Evolutionary conservation across 2,888 invertebrate species (phyloP), one percentile per base, ranked within the genome.

Genomic region (Tortricodes alternella): DNA sequence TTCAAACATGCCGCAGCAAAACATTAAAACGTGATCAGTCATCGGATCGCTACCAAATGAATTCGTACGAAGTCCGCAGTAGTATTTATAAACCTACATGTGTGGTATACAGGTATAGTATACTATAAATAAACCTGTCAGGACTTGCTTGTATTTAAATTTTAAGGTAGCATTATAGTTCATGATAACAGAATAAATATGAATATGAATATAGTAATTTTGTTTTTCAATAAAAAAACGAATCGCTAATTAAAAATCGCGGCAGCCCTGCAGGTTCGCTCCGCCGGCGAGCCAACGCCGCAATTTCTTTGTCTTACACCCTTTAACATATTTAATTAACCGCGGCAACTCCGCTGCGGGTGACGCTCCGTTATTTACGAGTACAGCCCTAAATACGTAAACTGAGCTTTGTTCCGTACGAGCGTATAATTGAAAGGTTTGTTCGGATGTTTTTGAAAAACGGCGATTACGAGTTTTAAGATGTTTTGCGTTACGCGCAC

Each of bases 261-360:
- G 27, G 13, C 48, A 55, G 6, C 55, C 41, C 41, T 27, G 39
- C n/a, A n/a, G n/a, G n/a, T n/a, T n/a, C n/a, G n/a, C n/a, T n/a
- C n/a, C 15, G 24, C 34, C 27, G 23, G 21, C 44, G 19, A 57
- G 69, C 71, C 71, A 60, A 62, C 64, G 74, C 70, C 71, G 61
- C 68, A 69, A 74, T 73, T 81, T 80, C 79, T 83, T 81, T 76
- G 76, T 82, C 73, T 76, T 71, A 72, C 72, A 74, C 72, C 78
- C 76, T 64, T 65, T 74, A 76, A 78, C 74, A 79, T 82, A 82
- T 83, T 83, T 82, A 85, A 86, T 85, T 84, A 85, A 80, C 79
- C 77, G 48, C 52, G 53, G 53, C 23, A 37, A 44, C 49, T 49
- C 55, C 48, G 24, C 48, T 49, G 43, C 49, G 50, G 44, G 56